phyloP scores from a whole-genome alignment of 53 echinoderm and acorn worm genomes.

The Arbacia lixula region DNA sequence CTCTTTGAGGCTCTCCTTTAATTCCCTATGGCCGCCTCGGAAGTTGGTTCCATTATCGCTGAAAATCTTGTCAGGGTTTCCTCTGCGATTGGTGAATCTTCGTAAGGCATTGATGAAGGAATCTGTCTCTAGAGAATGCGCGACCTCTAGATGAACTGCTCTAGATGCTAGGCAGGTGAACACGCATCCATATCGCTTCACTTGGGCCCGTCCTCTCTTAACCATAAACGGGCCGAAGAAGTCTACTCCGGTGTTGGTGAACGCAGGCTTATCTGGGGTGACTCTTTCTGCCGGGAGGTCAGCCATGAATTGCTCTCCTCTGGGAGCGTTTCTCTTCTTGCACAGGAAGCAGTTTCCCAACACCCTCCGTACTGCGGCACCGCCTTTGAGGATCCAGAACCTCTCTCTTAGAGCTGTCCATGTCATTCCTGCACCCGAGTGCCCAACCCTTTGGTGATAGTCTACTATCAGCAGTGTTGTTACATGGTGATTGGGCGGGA shows the following conservation, averaged over 20 bases:
- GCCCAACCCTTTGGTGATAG: constrained; percentile 43
- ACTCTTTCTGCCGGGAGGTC: constrained; percentile 55
- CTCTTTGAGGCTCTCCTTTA: constrained; percentile 32
- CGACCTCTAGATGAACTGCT: constrained; percentile 73
- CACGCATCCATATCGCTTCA: constrained; percentile 70
- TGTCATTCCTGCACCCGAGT: constrained; percentile 51
- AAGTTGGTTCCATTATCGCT: constrained; percentile 76
- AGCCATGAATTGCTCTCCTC: constrained; percentile 54
- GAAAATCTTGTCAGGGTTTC: constrained; percentile 34
- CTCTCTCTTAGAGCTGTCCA: constrained; percentile 45
- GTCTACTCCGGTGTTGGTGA: constrained; percentile 48
- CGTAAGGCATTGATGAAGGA: constrained; percentile 61
- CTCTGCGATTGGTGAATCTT: constrained; percentile 64
- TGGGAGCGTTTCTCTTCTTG: constrained; percentile 39
- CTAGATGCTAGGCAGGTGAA: constrained; percentile 63
- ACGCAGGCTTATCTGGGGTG: constrained; percentile 44
- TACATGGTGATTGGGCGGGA: constrained; percentile 48
- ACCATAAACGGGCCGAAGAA: constrained; percentile 54
- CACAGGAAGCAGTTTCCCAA: constrained; percentile 57
- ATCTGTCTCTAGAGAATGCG: constrained; percentile 68
- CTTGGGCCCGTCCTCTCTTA: constrained; percentile 7
- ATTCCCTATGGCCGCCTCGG: constrained; percentile 41
- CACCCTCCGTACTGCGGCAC: constrained; percentile 47
- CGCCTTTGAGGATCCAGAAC: constrained; percentile 52
- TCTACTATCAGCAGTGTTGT: constrained; percentile 37